phyloP scores from a whole-genome alignment of 2,888 invertebrate genomes.

The Zygothrica quintamaculata region DNA sequence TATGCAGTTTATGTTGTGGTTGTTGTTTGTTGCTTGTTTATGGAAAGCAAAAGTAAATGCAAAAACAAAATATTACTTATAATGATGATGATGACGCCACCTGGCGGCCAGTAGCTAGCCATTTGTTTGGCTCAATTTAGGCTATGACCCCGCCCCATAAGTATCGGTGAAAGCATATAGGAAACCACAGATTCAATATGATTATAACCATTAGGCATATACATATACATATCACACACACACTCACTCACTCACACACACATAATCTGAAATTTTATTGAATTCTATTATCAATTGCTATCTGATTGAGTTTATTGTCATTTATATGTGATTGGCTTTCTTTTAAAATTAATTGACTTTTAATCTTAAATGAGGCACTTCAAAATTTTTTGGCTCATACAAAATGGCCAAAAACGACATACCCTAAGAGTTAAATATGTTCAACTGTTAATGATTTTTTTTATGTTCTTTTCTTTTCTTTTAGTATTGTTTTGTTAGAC shows the following conservation, averaged over 20 bases:
- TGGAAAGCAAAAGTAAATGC: slow-evolving; percentile 36
- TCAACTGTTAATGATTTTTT: not conserved
- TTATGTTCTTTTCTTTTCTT: not conserved
- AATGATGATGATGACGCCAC: slow-evolving; percentile 40
- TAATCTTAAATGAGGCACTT: slow-evolving; percentile 45
- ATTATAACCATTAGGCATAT: slow-evolving; percentile 9
- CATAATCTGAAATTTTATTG: slow-evolving; percentile 1
- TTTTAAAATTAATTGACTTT: slow-evolving; percentile 49
- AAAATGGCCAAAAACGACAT: no score
- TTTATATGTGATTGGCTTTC: slow-evolving; percentile 11
- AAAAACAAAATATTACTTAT: slow-evolving; percentile 16
- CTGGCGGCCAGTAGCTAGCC: slow-evolving; percentile 54
- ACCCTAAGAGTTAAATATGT: no score
- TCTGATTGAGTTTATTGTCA: slow-evolving; percentile 7
- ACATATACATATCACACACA: not conserved
- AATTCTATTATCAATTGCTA: slow-evolving; percentile 23
- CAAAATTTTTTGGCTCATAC: no score
- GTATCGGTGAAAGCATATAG: slow-evolving; percentile 43
- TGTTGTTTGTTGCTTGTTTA: not conserved
- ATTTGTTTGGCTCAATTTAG: slow-evolving; percentile 59
- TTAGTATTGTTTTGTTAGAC: not conserved
- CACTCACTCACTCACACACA: not conserved
- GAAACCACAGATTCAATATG: slow-evolving; percentile 9
- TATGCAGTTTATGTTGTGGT: slow-evolving; percentile 32
- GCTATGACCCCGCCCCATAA: slow-evolving; percentile 49